Conservation (phyloP, 2,797 vertebrate genomes). For the Tiaroga cobitis region DNA sequence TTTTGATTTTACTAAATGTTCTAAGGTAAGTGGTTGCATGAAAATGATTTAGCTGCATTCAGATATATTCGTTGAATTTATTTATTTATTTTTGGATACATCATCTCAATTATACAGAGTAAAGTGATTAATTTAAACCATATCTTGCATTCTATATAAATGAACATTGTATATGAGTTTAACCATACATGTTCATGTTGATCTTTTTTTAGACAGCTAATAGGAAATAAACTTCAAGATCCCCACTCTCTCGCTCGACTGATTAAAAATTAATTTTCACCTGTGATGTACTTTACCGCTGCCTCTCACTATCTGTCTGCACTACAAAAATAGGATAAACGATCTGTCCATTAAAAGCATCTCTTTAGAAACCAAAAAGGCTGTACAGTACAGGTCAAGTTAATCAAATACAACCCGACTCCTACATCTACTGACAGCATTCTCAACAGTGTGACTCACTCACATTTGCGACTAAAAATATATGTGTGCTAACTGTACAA, state of each 20-base stretch:
- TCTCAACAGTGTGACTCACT: not conserved
- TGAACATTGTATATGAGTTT: not conserved
- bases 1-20: not conserved
- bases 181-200: not conserved
- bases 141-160: not conserved
- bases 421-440: not conserved
- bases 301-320: not conserved
- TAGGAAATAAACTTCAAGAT: not conserved
- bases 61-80: not conserved
- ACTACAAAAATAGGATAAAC: not conserved
- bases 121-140: not conserved
- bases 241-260: not conserved
- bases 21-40: not conserved
- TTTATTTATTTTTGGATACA: not conserved
- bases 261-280: conserved; percentile 2
- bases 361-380: not conserved
- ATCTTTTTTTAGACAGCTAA: not conserved
- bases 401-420: not conserved
- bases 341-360: not conserved
- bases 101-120: not conserved
- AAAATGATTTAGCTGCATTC: not conserved
- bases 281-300: too few relatives aligned
- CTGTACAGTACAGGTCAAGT: not conserved
- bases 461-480: not conserved
- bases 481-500: not conserved